These are phyloP conservation scores for Zaprionus capensis DNA, from an alignment of 1,140 invertebrate genomes.

Conservation along the genomic window DNA sequence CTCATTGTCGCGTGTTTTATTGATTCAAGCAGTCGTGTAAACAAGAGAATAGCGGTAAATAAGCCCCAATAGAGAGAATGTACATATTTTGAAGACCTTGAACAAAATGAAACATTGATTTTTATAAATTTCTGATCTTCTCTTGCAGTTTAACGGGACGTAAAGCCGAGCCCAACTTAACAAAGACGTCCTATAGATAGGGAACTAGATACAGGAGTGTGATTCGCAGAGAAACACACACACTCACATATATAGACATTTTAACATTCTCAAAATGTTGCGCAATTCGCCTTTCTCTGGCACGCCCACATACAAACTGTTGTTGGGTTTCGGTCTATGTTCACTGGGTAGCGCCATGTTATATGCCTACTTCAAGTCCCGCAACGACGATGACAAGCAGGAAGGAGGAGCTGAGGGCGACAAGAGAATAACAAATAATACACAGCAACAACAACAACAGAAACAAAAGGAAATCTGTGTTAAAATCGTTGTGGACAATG, in stretches of 20 bases:
- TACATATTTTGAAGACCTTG: background rate
- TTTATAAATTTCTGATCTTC: constrained; percentile 20
- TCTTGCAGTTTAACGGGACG: constrained; percentile 34
- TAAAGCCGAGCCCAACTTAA: background rate
- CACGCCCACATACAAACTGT: constrained; percentile 77
- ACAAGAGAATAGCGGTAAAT: constrained; percentile 5
- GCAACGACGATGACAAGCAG: constrained; percentile 70
- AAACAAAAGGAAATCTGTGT: constrained; percentile 67
- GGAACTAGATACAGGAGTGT: background rate
- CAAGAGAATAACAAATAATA: background rate
- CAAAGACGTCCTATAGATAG: background rate
- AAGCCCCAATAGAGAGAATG: constrained; percentile 5
- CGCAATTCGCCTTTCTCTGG: constrained; percentile 65
- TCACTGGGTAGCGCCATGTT: constrained; percentile 81
- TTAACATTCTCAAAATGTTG: constrained; percentile 58
- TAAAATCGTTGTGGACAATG: constrained; percentile 74
- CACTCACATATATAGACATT: background rate
- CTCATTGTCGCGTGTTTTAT: constrained; percentile 21
- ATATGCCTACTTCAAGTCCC: constrained; percentile 78
- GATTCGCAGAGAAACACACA: constrained; percentile 6
- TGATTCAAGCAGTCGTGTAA: constrained; percentile 10
- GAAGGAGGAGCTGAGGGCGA: constrained; percentile 12
- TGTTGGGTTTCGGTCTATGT: constrained; percentile 80
- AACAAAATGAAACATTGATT: background rate
- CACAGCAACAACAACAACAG: constrained; percentile 2